Conservation (phyloP, 2,113 vertebrate genomes). For the Microtus ochrogaster region DNA sequence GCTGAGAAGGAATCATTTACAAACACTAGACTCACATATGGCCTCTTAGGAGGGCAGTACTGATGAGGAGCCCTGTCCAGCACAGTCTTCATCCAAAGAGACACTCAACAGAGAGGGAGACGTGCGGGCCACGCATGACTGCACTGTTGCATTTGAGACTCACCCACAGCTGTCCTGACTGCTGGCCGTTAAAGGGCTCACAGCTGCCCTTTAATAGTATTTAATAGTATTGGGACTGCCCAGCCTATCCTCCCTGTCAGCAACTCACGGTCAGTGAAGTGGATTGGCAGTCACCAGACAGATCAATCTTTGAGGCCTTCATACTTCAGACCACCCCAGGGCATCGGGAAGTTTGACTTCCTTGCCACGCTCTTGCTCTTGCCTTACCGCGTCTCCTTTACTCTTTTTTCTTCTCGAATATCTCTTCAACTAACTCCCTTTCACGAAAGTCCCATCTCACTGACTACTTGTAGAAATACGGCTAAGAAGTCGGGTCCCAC, state of each 20-base stretch:
- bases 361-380: background rate
- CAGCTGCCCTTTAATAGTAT: background rate
- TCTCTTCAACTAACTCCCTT: background rate
- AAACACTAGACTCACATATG: background rate
- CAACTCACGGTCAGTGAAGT: background rate
- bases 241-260: background rate
- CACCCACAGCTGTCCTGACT: background rate
- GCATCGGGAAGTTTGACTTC: background rate
- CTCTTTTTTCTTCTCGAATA: background rate
- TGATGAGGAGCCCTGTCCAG: background rate
- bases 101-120: background rate
- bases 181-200: background rate
- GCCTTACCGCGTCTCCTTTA: background rate
- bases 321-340: background rate
- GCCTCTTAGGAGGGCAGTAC: background rate
- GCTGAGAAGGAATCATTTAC: background rate
- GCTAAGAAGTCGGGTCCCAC: background rate
- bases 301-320: background rate
- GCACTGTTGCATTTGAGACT: background rate
- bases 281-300: background rate
- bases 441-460: background rate
- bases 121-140: background rate
- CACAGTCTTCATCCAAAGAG: background rate
- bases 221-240: background rate
- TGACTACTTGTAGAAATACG: constrained; percentile 21